Evolutionary conservation across 2,113 vertebrate genomes (phyloP), one percentile per base, ranked within the genome.

Genomic region (Trogon melanurus): DNA sequence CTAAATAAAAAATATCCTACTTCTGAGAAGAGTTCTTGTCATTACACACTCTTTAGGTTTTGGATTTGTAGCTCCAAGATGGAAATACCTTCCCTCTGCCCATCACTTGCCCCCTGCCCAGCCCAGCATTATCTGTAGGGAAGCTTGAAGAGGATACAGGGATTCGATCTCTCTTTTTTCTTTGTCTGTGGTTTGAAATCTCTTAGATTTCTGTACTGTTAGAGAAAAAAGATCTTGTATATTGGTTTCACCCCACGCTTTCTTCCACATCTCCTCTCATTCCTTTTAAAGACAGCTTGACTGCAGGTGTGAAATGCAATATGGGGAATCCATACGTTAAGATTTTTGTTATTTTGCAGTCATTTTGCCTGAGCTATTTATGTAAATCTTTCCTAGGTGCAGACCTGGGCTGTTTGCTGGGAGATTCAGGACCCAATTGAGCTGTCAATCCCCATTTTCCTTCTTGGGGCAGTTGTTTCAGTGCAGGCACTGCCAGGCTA

Each of bases 281-380:
- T 57, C 50, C n/a, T 76, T 95, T 94, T 62, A 79, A 89, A 72
- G 71, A 93, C 34, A 88, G 41, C 45, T 89, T 84, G 71, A 69
- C 67, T 93, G 84, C 5, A 6, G 41, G 27, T 76, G 50, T 92
- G 81, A 97, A 96, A 92, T 93, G 88, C 19, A 70, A 22, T 16
- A 69, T 70, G 48, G 23, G 27, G 51, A 74, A 51, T 61, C 70
- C 38, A 73, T 86, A 66, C 13, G 30, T 93, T 89, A 93, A 61
- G 79, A 64, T 70, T 87, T 91, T 54, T 1, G 25, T 83, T 84
- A 62, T 91, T 96, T 87, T 3, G 6, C 54, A 88, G 73, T 71
- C 27, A 54, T 89, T 96, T 95, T 89, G 21, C 36, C 61, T 89
- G 62, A 94, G 38, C 65, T 91, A 80, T 82, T 84, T 92, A 62